Evolutionary conservation across 2,888 invertebrate genomes (phyloP), one percentile per base, ranked within the genome.

Genomic region (Girardia tigrina): DNA sequence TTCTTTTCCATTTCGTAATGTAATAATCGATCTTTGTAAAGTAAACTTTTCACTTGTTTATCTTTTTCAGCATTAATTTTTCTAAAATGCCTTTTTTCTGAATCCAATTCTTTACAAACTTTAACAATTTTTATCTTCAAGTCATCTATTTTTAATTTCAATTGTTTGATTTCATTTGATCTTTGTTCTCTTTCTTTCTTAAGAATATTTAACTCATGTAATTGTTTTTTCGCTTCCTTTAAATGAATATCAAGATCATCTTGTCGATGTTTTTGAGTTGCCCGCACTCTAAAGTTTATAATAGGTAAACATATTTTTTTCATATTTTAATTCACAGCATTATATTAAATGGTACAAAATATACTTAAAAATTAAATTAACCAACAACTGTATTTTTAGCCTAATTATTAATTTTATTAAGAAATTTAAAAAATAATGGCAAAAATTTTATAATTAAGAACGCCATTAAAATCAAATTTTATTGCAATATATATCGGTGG

Each of bases 191-290:
- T 56, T 56, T 56, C 56, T 56, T n/a, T 56, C 23, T 56, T 56
- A 20, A 56, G 23, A 8, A 56, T 56, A 56, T 56, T 56, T n/a
- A 56, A 56, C n/a, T 56, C 56, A 56, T 56, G 4, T 56, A 56
- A 56, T 56, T 56, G 56, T 56, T 56, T 56, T 56, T 16, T 56
- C n/a, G 56, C 56, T 56, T 56, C 56, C 23, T 56, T 56, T n/a
- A 56, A n/a, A 2, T 23, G 56, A 8, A 56, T 8, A 8, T 56
- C 56, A 20, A 56, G 23, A 56, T 56, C 56, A 56, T 56, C 56
- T 56, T 56, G 56, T 56, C 56, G 56, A 16, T 56, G 4, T 16
- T 56, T 56, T 12, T n/a, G 23, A n/a, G 4, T 56, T 6, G n/a
- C 23, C n/a, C 56, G 56, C n/a, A 56, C n/a, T n/a, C 56, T 56